A percentile compares a stretch with the other conserved stretches of the same genome.
Evolutionary conservation across 2,113 vertebrate genomes (phyloP).

Genomic region (Actenoides lindsayi): DNA sequence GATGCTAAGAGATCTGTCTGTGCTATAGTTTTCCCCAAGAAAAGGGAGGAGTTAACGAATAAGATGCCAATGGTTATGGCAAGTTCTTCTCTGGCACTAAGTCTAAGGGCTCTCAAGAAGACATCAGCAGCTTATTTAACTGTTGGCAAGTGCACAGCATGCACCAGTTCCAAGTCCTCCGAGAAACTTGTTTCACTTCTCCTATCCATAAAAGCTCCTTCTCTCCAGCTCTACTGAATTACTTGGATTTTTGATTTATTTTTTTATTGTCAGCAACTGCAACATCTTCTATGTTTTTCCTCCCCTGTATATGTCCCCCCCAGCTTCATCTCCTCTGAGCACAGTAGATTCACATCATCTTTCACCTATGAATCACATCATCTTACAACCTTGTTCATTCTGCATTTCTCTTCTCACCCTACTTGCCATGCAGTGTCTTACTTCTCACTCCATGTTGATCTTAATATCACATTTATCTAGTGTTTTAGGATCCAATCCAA

Average conservation of each 20-base stretch:
- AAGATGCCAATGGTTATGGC: background rate
- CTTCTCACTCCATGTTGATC: background rate
- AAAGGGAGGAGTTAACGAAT: background rate
- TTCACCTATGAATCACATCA: background rate
- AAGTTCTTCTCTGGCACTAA: constrained; percentile 2
- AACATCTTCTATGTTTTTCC: background rate
- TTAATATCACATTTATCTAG: background rate
- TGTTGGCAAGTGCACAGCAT: background rate
- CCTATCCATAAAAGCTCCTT: background rate
- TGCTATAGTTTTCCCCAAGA: background rate
- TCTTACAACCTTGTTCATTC: background rate
- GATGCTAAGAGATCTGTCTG: background rate
- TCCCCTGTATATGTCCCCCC: background rate
- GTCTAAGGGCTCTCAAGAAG: background rate
- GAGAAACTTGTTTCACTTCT: background rate
- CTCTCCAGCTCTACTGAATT: background rate
- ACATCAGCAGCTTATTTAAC: constrained; percentile 5
- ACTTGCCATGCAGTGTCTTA: background rate
- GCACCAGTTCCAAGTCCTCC: background rate
- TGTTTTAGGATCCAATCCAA: background rate
- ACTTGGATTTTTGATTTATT: background rate
- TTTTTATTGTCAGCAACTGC: background rate
- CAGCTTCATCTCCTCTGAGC: background rate
- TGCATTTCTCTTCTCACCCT: background rate
- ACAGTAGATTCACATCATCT: background rate